Percentiles rank a stretch among this genome's conserved stretches.
phyloP scores from a whole-genome alignment of 2,888 invertebrate genomes.

The Pherbina coryleti region DNA sequence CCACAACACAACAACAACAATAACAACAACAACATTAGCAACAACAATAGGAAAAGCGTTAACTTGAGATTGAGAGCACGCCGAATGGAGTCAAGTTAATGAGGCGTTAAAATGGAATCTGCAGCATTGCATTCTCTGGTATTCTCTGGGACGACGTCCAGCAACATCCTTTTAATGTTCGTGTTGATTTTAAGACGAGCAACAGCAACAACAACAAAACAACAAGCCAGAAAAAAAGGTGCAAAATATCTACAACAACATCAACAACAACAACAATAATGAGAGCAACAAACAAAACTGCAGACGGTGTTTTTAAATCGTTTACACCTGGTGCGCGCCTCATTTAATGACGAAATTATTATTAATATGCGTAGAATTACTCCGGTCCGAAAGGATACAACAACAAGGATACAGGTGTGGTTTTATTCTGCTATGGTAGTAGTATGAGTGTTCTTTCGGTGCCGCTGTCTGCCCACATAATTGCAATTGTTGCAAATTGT shows the following conservation, averaged over 20 bases:
- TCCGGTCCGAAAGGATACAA: conserved; percentile 31
- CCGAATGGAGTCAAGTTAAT: conserved; percentile 58
- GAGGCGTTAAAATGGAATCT: conserved; percentile 66
- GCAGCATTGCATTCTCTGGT: conserved; percentile 46
- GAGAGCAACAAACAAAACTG: not conserved
- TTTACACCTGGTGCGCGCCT: conserved; percentile 48
- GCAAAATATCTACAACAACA: conserved; percentile 12
- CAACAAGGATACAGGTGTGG: conserved; percentile 14
- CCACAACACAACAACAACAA: conserved; percentile 21
- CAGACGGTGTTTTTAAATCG: conserved; percentile 42
- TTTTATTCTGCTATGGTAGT: not conserved
- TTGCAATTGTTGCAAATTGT: not conserved
- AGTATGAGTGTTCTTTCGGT: conserved; percentile 13
- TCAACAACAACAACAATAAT: not conserved
- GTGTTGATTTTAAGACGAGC: conserved; percentile 23
- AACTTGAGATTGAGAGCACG: conserved; percentile 25
- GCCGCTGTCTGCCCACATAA: conserved; percentile 1
- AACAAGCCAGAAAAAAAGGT: not conserved
- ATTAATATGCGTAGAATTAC: conserved; percentile 61
- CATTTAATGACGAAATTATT: conserved; percentile 60
- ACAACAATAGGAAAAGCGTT: conserved; percentile 33
- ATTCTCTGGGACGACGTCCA: conserved; percentile 20
- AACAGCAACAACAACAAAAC: not conserved
- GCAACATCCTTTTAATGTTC: conserved; percentile 28
- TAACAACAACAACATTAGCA: conserved; percentile 27